Conservation (phyloP, 2,888 invertebrate species). For the Melipona bicolor region DNA sequence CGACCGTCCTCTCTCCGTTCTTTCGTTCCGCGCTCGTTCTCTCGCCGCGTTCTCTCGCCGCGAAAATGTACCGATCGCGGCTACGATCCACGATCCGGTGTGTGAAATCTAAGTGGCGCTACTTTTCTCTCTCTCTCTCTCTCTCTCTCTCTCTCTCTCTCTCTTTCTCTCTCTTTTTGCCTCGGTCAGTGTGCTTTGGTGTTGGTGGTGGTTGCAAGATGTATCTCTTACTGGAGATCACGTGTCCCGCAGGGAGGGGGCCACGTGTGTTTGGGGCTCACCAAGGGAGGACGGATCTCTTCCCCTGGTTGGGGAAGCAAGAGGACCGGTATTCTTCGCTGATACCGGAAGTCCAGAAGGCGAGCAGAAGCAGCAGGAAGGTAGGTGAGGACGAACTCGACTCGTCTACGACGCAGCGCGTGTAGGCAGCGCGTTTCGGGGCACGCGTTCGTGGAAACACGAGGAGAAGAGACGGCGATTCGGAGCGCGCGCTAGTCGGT, state of each 20-base stretch:
- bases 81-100: slow-evolving; percentile 13
- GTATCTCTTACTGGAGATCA: slow-evolving; percentile 11
- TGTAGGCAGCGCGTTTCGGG: not conserved
- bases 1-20: slow-evolving; percentile 37
- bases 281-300: slow-evolving; percentile 4
- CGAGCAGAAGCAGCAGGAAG: not conserved
- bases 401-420: not conserved
- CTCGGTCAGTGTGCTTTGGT: slow-evolving; percentile 10
- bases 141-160: too few species aligned
- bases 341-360: too few species aligned
- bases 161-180: too few species aligned
- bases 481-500: slow-evolving; percentile 69
- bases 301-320: not conserved
- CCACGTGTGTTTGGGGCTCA: slow-evolving; percentile 17
- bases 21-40: not conserved
- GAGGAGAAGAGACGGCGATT: slow-evolving; percentile 15
- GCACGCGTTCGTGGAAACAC: not conserved
- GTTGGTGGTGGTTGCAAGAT: slow-evolving; percentile 35
- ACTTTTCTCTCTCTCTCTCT: too few species aligned
- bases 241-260: slow-evolving; percentile 8
- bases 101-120: slow-evolving; percentile 28
- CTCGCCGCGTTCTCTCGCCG: slow-evolving; percentile 21
- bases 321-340: too few species aligned
- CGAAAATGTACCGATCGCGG: too few species aligned
- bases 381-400: slow-evolving; percentile 32